Conservation (phyloP, 2,797 vertebrate genomes). For the Cephalopachus bancanus region DNA sequence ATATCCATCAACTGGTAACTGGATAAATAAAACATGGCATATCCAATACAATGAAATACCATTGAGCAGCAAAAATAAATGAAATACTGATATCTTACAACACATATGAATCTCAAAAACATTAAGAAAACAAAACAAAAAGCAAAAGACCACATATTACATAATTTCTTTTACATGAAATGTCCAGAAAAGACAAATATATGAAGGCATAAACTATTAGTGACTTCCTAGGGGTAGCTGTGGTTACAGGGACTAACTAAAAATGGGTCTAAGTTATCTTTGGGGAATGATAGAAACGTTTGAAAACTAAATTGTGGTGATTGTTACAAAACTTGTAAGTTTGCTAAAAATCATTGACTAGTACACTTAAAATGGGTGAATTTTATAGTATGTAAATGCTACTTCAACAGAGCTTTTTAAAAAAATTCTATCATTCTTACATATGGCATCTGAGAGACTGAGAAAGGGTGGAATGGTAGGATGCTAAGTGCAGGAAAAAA, state of each 20-base stretch:
- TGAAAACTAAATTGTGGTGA: slow-evolving; percentile 55
- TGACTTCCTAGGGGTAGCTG: background rate
- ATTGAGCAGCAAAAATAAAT: slow-evolving; percentile 56
- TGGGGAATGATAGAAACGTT: background rate
- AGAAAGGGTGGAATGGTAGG: slow-evolving; percentile 21
- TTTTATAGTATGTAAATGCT: slow-evolving; percentile 27
- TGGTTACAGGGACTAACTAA: background rate
- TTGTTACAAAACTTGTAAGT: slow-evolving; percentile 37
- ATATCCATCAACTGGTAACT: background rate
- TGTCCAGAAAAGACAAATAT: slow-evolving; percentile 50
- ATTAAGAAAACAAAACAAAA: slow-evolving; percentile 47
- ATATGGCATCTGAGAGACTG: background rate
- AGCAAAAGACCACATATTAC: background rate
- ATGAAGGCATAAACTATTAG: slow-evolving; percentile 28
- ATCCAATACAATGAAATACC: background rate
- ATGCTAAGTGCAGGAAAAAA: background rate
- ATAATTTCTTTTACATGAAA: slow-evolving; percentile 53
- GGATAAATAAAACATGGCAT: slow-evolving; percentile 54
- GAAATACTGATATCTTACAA: slow-evolving; percentile 39
- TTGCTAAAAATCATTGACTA: slow-evolving; percentile 51
- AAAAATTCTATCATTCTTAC: slow-evolving; percentile 27
- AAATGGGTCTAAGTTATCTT: slow-evolving; percentile 19
- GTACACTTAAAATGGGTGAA: slow-evolving; percentile 31
- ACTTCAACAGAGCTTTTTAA: slow-evolving; percentile 31
- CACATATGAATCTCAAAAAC: slow-evolving; percentile 15